Base-by-base conservation (phyloP, 2,113 vertebrate species). In the Nipponia nippon region DNA sequence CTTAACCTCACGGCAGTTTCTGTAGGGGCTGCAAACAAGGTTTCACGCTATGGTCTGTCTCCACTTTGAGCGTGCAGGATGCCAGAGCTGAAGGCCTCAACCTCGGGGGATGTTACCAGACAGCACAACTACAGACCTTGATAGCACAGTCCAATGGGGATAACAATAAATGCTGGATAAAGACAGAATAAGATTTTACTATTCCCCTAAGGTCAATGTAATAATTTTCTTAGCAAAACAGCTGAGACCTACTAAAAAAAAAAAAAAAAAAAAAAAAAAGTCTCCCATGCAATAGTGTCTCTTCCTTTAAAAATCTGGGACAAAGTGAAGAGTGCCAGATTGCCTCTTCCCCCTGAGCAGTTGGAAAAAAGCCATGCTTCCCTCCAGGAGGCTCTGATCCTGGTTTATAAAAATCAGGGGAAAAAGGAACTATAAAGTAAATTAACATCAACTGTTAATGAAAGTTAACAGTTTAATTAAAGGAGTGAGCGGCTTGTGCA, bases 391-490 rank as follows among this genome's bases (percentile, higher is more conserved):
- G 72, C 65, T 50, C n/a, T 22, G 47, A 67, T 84, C n/a, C 72
- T 58, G 23, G 12, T 80, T 90, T 93, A 70, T 70, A 92, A 91
- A 95, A 94, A 59, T 1, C 49, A 16, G 12, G 22, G 12, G 17
- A 1, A 8, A 61, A 89, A 87, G 16, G 36, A 90, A 27, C 38
- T 69, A 29, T 55, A 44, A 84, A 91, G n/a, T 87, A 87, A 76
- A 76, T 93, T 78, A 92, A 78, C 61, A 63, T 87, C 80, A 76
- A 26, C 67, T 44, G 50, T 94, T 92, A 94, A 93, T 95, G 50
- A 94, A 94, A 93, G 71, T 38, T 73, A 94, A 84, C 55, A 58
- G 75, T 77, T 95, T 96, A 96, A 97, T 96, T 94, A 96, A 93
- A 92, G 36, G 25, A 65, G 47, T 4, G 44, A 95, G 53, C 11